A percentile compares a stretch with the other conserved stretches of the same genome.
Evolutionary conservation across 2,797 vertebrate species (phyloP).

Genomic region (Bradypus variegatus): DNA sequence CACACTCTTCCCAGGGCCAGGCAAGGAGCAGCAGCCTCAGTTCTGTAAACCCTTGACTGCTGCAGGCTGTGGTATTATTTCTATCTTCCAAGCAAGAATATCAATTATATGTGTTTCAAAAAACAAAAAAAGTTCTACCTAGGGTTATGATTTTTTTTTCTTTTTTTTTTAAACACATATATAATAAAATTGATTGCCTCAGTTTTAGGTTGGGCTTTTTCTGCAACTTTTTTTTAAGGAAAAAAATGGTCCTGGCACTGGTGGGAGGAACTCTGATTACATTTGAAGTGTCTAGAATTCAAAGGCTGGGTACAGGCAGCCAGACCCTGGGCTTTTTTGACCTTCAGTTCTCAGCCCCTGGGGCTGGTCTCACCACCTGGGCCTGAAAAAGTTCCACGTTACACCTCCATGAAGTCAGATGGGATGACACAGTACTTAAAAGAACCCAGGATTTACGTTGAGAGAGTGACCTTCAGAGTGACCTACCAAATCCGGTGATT

Average conservation of each 20-base stretch:
- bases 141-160: slow-evolving; percentile 28
- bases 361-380: not conserved
- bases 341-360: slow-evolving; percentile 25
- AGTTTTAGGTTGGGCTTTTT: slow-evolving; percentile 8
- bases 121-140: not conserved
- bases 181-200: slow-evolving; percentile 34
- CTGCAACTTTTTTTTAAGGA: not conserved
- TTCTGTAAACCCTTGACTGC: slow-evolving; percentile 51
- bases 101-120: not conserved
- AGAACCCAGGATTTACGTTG: not conserved
- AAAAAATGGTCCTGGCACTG: not conserved
- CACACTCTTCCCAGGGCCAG: slow-evolving; percentile 69
- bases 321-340: not conserved
- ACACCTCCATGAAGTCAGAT: not conserved
- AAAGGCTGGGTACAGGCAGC: not conserved
- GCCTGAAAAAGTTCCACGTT: not conserved
- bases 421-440: not conserved
- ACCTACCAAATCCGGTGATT: not conserved
- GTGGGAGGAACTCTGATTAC: slow-evolving; percentile 32
- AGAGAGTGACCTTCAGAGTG: not conserved
- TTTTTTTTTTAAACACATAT: slow-evolving; percentile 4
- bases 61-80: slow-evolving; percentile 41
- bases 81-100: slow-evolving; percentile 38
- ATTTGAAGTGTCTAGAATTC: slow-evolving; percentile 30
- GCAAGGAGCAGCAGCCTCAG: slow-evolving; percentile 58